Evolutionary conservation across 2,797 vertebrate genomes (phyloP).

Genomic region (Choloepus didactylus): DNA sequence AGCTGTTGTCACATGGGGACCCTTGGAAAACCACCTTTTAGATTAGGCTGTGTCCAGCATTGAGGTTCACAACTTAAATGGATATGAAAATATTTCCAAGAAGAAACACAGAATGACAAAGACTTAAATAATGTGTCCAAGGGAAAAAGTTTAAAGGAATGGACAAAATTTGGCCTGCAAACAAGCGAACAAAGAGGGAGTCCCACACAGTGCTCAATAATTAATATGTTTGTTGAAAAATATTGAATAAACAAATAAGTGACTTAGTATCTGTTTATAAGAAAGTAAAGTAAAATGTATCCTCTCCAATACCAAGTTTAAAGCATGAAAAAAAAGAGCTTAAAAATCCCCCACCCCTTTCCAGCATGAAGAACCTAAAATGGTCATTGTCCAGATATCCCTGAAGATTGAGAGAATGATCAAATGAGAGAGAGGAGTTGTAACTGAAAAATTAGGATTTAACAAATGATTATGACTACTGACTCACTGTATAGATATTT

Average conservation of each 20-base stretch:
- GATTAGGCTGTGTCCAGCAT: neutral
- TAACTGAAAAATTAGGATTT: no score
- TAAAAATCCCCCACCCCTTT: no score
- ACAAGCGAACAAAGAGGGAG: neutral
- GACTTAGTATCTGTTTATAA: neutral
- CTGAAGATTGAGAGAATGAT: no score
- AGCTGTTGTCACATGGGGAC: neutral
- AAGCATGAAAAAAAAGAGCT: no score
- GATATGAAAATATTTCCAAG: neutral
- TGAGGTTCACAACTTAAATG: neutral
- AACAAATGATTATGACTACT: no score
- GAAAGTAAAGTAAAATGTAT: neutral
- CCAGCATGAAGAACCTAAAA: no score
- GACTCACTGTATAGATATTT: no score
- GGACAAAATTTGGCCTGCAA: neutral
- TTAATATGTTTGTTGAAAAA: neutral
- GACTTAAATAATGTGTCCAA: neutral
- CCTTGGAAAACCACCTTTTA: neutral
- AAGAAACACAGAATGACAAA: neutral
- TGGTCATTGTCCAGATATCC: no score
- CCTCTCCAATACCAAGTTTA: no score
- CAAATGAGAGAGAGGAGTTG: no score
- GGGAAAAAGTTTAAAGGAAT: neutral
- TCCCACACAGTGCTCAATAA: neutral
- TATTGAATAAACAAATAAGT: neutral